These are phyloP conservation scores for Phacellophora camtschatica DNA, from an alignment of 30 jellyfish, hydroid and myxozoan genomes.

Conservation along the genomic window DNA sequence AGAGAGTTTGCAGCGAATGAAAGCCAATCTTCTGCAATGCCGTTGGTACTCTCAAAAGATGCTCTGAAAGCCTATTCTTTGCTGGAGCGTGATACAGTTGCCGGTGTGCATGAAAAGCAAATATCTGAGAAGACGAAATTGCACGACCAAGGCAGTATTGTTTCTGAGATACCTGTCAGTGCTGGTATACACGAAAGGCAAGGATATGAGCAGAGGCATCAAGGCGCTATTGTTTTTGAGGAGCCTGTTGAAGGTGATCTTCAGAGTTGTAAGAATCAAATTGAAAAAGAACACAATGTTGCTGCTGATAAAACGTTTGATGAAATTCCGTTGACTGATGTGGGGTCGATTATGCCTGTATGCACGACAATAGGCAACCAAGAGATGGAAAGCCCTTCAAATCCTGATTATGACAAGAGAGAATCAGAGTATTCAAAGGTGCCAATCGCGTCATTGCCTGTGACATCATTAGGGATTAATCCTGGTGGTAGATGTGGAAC, in stretches of 20 bases:
- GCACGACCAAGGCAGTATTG: background rate
- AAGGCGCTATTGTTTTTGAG: background rate
- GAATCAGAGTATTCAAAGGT: constrained; percentile 8
- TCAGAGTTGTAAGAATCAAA: background rate
- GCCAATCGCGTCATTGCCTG: constrained; percentile 35
- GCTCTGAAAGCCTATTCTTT: background rate
- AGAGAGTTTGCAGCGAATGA: background rate
- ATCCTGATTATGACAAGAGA: background rate
- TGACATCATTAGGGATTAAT: constrained; percentile 7
- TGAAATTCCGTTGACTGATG: background rate
- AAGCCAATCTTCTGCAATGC: background rate
- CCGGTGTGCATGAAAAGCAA: background rate
- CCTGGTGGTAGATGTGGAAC: background rate
- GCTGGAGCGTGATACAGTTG: too few relatives aligned
- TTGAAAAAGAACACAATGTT: background rate
- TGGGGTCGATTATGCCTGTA: too few relatives aligned
- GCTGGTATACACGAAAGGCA: background rate
- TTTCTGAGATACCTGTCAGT: background rate
- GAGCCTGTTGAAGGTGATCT: background rate
- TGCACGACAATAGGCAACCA: too few relatives aligned
- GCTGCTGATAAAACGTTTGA: background rate
- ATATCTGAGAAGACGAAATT: background rate
- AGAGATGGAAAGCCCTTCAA: background rate
- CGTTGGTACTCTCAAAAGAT: background rate
- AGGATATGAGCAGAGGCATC: background rate